Evolutionary conservation across 92 coral and sea anemone species (phyloP).

Genomic region (Virgularia gustaviana): DNA sequence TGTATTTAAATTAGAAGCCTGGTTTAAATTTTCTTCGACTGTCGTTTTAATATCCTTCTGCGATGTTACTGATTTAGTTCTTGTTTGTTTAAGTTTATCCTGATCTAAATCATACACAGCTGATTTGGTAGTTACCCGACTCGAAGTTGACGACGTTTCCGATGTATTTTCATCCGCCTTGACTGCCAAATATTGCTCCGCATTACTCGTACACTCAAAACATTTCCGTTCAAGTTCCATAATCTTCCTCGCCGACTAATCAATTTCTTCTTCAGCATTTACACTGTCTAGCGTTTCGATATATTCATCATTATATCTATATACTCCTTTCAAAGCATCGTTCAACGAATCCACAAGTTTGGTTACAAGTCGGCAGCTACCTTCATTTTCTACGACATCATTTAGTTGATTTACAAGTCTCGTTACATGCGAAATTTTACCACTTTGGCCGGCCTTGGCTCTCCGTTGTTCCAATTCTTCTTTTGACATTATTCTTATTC

Average conservation of each 20-base stretch:
- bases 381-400: neutral
- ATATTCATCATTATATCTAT: too few species aligned
- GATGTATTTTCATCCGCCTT: neutral
- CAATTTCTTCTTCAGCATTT: neutral
- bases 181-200: neutral
- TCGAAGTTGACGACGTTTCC: neutral
- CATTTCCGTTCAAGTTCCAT: neutral
- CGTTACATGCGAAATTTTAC: conserved; percentile 5
- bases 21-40: too few species aligned
- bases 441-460: neutral
- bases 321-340: too few species aligned
- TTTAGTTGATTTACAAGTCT: neutral
- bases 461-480: neutral
- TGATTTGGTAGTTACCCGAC: neutral
- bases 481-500: neutral
- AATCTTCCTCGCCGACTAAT: neutral
- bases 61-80: too few species aligned
- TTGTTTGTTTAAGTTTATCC: too few species aligned
- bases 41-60: too few species aligned
- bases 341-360: neutral
- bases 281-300: neutral
- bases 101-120: too few species aligned
- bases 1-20: too few species aligned
- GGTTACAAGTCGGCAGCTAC: neutral
- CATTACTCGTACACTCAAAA: neutral